Base-by-base conservation (phyloP, 2,888 invertebrate species). In the Unio pictorum region DNA sequence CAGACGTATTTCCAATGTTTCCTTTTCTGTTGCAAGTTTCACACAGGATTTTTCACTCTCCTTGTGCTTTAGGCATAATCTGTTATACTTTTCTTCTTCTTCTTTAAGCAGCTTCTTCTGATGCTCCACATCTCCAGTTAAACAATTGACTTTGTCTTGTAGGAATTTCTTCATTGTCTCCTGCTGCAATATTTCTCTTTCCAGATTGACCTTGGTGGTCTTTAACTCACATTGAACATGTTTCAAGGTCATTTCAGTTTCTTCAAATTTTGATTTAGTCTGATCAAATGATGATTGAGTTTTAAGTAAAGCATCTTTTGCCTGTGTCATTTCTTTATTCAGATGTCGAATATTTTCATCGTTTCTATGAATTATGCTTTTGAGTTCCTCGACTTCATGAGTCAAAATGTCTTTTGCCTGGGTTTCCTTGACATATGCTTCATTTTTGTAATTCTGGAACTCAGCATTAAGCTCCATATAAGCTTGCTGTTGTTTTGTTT, bases 321-420 rank as follows among this genome's bases (percentile, higher is more conserved):
- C 62, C 5, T 69, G 67, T 45, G 54, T 68, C 26, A 75, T 34
- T 63, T 69, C 68, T 26, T 45, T 69, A 59, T 74, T 67, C 7
- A 71, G 26, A n/a, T 73, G 66, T 45, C 62, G 45, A n/a, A 70
- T 56, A 20, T 61, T 67, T 64, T 59, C 65, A 28, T 63, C 28
- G 18, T 72, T 68, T 5, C 71, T 70, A 15, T 70, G 64, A 30
- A 45, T 5, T 30, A 61, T 30, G 71, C 55, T 62, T 34, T 58
- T 56, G 20, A 69, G 54, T 57, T 68, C 69, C 23, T 70, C 68
- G 15, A 66, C 58, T 57, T 65, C 45, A 11, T 3, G 45, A 45
- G 0, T 45, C 45, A 45, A 45, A 45, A 45, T 45, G 45, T 1
- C 45, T 45, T 45, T 45, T 45, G 45, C 3, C 45, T 45, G 45